Conservation (phyloP, 2,113 vertebrate genomes). For the Candoia aspera region DNA sequence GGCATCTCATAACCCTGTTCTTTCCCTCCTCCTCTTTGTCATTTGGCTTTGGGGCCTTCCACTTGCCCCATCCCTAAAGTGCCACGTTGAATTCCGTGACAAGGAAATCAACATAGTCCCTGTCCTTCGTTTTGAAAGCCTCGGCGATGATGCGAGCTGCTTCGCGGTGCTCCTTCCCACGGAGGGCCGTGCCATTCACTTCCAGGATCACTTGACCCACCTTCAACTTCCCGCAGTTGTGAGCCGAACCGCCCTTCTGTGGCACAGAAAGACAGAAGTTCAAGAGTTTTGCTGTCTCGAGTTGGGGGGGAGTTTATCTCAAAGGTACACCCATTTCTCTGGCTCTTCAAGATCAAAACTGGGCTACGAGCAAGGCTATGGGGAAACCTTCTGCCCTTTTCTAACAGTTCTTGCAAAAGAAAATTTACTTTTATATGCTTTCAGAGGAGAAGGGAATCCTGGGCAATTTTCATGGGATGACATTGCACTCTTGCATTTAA, state of each 20-base stretch:
- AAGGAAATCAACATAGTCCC: slow-evolving; percentile 91
- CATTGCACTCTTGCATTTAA: no score
- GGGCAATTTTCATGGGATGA: no score
- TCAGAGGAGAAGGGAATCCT: no score
- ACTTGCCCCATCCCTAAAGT: slow-evolving; percentile 74
- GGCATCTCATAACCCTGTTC: background rate
- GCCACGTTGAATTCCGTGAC: slow-evolving; percentile 97
- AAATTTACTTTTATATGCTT: no score
- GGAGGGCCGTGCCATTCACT: slow-evolving; percentile 87
- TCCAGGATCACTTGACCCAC: slow-evolving; percentile 97
- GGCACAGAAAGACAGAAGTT: background rate
- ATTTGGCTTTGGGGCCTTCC: background rate
- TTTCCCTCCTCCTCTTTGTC: no score
- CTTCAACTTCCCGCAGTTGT: slow-evolving; percentile 93
- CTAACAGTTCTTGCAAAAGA: no score
- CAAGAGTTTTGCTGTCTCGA: no score
- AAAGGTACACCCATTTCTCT: no score
- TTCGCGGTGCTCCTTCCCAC: slow-evolving; percentile 90
- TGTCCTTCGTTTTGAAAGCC: slow-evolving; percentile 96
- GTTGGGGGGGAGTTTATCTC: no score
- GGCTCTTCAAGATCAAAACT: no score
- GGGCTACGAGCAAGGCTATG: no score
- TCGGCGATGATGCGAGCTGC: slow-evolving; percentile 93
- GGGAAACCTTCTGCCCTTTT: no score
- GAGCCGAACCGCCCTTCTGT: slow-evolving; percentile 93